A percentile compares a stretch with the other conserved stretches of the same genome.
phyloP scores from a whole-genome alignment of 2,797 vertebrate species.

The Phrynocephalus vlangalii region DNA sequence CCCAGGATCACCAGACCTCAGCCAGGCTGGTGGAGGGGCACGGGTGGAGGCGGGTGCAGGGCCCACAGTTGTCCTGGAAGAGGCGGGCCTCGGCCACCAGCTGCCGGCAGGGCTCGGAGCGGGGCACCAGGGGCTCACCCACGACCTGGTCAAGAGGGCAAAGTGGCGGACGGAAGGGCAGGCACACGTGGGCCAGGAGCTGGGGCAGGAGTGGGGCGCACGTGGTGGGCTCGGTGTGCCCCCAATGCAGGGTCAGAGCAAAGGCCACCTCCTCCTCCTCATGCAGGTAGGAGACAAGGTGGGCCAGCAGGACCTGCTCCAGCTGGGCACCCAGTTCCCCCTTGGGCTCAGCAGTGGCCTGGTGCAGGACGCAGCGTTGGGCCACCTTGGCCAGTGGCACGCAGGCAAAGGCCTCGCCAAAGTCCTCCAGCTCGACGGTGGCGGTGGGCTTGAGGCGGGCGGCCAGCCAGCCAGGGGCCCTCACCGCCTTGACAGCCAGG shows the following conservation, averaged over 20 bases:
- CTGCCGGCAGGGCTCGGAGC: slow-evolving; percentile 89
- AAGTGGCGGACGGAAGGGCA: slow-evolving; percentile 95
- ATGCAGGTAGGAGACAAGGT: slow-evolving; percentile 91
- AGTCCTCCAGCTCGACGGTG: slow-evolving; percentile 97
- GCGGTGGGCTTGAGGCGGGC: slow-evolving; percentile 91
- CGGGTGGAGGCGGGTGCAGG: slow-evolving; percentile 92
- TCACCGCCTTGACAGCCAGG: slow-evolving; percentile 94
- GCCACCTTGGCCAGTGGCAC: slow-evolving; percentile 87
- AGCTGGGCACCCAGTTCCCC: slow-evolving; percentile 92
- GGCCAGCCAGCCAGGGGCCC: slow-evolving; percentile 90
- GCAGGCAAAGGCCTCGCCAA: slow-evolving; percentile 95
- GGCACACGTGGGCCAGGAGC: slow-evolving; percentile 92
- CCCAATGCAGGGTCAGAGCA: slow-evolving; percentile 93
- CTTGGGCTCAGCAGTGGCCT: slow-evolving; percentile 74
- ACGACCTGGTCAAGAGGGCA: slow-evolving; percentile 94
- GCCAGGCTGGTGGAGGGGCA: slow-evolving; percentile 96
- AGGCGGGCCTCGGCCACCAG: slow-evolving; percentile 93
- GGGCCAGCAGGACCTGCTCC: slow-evolving; percentile 87
- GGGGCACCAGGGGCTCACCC: slow-evolving; percentile 93
- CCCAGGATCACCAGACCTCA: slow-evolving; percentile 94
- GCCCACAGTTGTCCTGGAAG: slow-evolving; percentile 92
- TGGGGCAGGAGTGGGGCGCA: slow-evolving; percentile 92
- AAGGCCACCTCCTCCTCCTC: slow-evolving; percentile 94
- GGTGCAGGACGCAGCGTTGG: slow-evolving; percentile 89
- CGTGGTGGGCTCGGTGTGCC: slow-evolving; percentile 87